A percentile compares a stretch with the other conserved stretches of the same genome.
Evolutionary conservation across 2,888 invertebrate genomes (phyloP).

Genomic region (Trissolcus japonicus): DNA sequence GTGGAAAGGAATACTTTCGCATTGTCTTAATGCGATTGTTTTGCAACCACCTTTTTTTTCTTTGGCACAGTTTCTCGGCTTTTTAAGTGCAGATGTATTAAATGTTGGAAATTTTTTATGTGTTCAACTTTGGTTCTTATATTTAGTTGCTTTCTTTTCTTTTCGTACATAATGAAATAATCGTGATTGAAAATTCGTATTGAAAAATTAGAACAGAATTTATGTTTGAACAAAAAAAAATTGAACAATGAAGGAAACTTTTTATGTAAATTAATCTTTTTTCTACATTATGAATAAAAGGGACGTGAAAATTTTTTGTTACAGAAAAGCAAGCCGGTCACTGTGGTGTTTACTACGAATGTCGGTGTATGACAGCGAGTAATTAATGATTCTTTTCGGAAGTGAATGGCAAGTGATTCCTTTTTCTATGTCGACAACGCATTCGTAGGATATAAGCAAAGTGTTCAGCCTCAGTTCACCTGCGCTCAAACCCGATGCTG

Average conservation of each 20-base stretch:
- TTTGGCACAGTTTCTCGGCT: neutral
- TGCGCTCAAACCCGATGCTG: conserved; percentile 72
- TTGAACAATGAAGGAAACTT: too few relatives aligned
- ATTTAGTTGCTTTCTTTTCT: too few relatives aligned
- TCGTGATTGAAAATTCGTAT: too few relatives aligned
- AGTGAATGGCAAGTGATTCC: conserved; percentile 54
- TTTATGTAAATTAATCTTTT: neutral
- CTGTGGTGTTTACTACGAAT: conserved; percentile 36
- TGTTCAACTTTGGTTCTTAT: too few relatives aligned
- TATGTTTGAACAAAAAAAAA: too few relatives aligned
- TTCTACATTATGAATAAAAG: conserved; percentile 8
- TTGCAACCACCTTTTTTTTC: conserved; percentile 1
- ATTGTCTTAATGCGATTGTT: conserved; percentile 3
- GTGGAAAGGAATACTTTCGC: conserved; percentile 2
- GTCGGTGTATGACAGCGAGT: conserved; percentile 46
- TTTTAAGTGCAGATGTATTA: too few relatives aligned
- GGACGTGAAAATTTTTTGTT: conserved; percentile 28
- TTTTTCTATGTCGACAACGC: conserved; percentile 47
- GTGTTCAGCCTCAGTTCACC: conserved; percentile 66
- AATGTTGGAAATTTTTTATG: too few relatives aligned
- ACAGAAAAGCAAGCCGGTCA: conserved; percentile 38
- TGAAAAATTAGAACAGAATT: too few relatives aligned
- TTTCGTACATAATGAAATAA: too few relatives aligned
- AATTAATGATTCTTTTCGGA: conserved; percentile 55
- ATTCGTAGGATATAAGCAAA: conserved; percentile 31